Evolutionary conservation across 2,113 vertebrate species (phyloP), one percentile per base, ranked within the genome.

Genomic region (Hassar affinis): DNA sequence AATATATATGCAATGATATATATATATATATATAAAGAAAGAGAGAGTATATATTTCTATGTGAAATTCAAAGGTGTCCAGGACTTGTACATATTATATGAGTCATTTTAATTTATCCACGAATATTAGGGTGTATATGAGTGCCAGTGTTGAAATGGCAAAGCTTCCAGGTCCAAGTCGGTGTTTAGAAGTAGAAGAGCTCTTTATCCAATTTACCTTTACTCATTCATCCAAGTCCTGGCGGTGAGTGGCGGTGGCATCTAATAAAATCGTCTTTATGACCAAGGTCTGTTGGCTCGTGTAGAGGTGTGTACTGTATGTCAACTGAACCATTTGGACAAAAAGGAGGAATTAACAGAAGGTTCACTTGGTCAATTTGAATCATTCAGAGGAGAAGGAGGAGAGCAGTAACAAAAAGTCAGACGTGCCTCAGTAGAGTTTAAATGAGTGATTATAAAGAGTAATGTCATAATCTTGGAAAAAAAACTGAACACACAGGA

Each of bases 41-140:
- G 71, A 54, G 49, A 33, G 71, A 84, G 80, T 91, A 87, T 89
- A 91, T 91, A 91, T 90, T 91, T 93, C 84, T 92, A 90, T 91
- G 72, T 75, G 49, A 86, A 82, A 89, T 92, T 90, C 54, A 81
- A 90, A 89, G 78, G 81, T 78, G 57, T 92, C 82, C 90, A 90
- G 86, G 93, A 85, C 84, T 64, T 93, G 90, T 92, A 93, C 90
- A 93, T 93, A 93, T 88, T 91, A 89, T 93, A 93, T 92, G 91
- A 93, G 88, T 92, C 89, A 91, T 90, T 90, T 80, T 87, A 90
- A 90, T 81, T 82, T 81, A 88, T 76, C 77, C 87, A 82, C 80
- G 64, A 83, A 87, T 84, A 86, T 61, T 59, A 87, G 79, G 79
- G 86, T 89, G 88, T 79, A 89, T 87, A 85, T 87, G 54, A 85